phyloP scores from a whole-genome alignment of 2,797 vertebrate species.

The Coilia nasus region DNA sequence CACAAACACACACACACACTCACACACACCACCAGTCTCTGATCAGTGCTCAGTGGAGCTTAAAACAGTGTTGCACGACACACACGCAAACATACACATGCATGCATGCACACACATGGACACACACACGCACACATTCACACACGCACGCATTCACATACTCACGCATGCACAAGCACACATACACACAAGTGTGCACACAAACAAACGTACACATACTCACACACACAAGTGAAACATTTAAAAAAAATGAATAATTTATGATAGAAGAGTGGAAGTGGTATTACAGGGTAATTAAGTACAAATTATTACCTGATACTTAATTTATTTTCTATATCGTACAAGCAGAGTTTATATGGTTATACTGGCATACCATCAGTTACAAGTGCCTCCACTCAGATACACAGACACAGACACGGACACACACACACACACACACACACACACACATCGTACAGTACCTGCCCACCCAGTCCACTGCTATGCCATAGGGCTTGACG shows the following conservation, averaged over 20 bases:
- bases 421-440: no score
- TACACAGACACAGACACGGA: background rate
- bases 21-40: no score
- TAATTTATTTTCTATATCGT: no score
- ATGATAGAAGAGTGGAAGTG: background rate
- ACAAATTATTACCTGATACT: no score
- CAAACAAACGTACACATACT: no score
- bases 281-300: background rate
- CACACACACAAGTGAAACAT: background rate
- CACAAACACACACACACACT: no score
- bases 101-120: no score
- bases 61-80: no score
- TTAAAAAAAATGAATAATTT: background rate
- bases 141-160: background rate
- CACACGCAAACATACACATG: no score
- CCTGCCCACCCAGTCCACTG: conserved; percentile 95
- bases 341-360: background rate
- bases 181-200: no score
- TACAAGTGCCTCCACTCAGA: background rate
- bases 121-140: no score
- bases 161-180: background rate
- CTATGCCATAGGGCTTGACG: conserved; percentile 84
- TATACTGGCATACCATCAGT: background rate
- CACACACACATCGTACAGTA: conserved; percentile 67
- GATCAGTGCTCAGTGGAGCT: no score